A percentile compares a stretch with the other conserved stretches of the same genome.
phyloP scores from a whole-genome alignment of 92 coral and sea anemone genomes.

The Phenganax stokvisi region DNA sequence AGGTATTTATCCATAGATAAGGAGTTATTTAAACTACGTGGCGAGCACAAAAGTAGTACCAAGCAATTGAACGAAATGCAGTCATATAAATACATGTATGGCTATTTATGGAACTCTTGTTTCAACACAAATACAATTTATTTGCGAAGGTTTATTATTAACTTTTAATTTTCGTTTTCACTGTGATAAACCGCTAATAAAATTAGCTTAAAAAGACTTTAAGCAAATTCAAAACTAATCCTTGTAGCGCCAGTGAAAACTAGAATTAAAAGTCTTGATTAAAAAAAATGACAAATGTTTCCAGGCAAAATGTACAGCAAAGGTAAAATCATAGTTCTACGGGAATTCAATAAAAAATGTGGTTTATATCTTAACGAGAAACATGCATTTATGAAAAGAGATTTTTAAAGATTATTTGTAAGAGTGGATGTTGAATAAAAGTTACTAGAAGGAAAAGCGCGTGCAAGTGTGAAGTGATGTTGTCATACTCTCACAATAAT shows the following conservation, averaged over 20 bases:
- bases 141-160: no score
- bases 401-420: conserved; percentile 19
- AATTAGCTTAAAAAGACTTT: no score
- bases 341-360: not conserved
- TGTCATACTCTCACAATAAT: no score
- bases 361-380: not conserved
- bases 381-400: conserved; percentile 14
- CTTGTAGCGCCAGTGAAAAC: not conserved
- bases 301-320: not conserved
- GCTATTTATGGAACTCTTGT: no score
- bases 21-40: conserved; percentile 11
- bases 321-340: conserved; percentile 14
- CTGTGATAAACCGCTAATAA: no score
- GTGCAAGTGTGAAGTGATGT: no score
- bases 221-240: no score
- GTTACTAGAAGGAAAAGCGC: not conserved
- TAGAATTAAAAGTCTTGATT: not conserved
- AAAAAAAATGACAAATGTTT: conserved; percentile 3
- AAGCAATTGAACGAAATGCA: not conserved
- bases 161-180: no score
- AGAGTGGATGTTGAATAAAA: conserved; percentile 4
- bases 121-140: no score
- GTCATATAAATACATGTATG: not conserved
- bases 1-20: conserved; percentile 13
- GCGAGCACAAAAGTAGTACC: not conserved